Evolutionary conservation across 2,888 invertebrate species (phyloP).

Genomic region (Drosophila imparisetae): DNA sequence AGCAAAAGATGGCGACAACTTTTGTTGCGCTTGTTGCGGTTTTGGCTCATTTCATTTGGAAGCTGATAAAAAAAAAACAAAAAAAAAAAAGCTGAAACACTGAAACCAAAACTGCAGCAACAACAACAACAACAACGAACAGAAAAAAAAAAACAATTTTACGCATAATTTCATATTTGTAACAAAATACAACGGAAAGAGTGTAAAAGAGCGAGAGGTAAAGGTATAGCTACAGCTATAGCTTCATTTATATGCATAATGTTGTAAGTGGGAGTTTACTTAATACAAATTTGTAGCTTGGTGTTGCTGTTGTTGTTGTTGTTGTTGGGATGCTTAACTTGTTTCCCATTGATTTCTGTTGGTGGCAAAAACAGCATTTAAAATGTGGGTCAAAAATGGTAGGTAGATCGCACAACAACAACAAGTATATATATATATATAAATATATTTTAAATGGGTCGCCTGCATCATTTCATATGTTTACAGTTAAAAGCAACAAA

Average conservation of each 20-base stretch:
- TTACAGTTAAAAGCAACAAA: conserved; percentile 67
- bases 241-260: conserved; percentile 58
- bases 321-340: conserved; percentile 57
- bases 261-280: conserved; percentile 73
- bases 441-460: conserved; percentile 33
- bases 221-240: conserved; percentile 4
- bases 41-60: conserved; percentile 76
- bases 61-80: conserved; percentile 24
- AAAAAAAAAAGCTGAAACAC: conserved; percentile 16
- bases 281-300: conserved; percentile 41
- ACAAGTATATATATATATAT: conserved; percentile 8
- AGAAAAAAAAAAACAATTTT: conserved; percentile 63
- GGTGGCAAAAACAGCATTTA: conserved; percentile 33
- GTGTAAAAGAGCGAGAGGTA: conserved; percentile 3
- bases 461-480: conserved; percentile 54
- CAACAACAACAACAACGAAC: conserved; percentile 42
- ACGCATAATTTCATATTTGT: conserved; percentile 80
- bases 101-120: conserved; percentile 54
- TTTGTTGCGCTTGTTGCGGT: conserved; percentile 70
- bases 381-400: conserved; percentile 75
- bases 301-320: conserved; percentile 38
- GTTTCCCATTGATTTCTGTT: conserved; percentile 58
- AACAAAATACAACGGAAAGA: conserved; percentile 59
- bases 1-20: conserved; percentile 54
- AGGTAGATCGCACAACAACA: conserved; percentile 46